phyloP scores from a whole-genome alignment of 2,888 invertebrate species.

The Acleris laterana region DNA sequence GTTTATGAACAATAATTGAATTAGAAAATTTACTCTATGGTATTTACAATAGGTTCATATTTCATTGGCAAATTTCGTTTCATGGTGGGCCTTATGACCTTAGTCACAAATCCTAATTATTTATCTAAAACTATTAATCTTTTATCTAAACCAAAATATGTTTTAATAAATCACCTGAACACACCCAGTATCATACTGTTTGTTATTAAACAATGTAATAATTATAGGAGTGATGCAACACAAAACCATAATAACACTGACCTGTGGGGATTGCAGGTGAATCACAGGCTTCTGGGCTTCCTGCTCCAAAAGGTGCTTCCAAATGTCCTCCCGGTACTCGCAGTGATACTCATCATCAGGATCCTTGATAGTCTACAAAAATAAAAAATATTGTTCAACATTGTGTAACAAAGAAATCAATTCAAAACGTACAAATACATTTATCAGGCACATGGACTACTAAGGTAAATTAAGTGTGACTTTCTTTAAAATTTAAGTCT shows the following conservation, averaged over 20 bases:
- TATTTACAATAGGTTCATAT: no score
- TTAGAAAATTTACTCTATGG: no score
- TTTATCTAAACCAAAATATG: no score
- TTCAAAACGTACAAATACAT: conserved; percentile 1
- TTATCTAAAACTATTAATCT: background rate
- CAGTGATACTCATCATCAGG: conserved; percentile 71
- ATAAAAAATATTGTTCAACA: conserved; percentile 38
- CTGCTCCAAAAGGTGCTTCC: conserved; percentile 72
- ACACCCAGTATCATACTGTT: background rate
- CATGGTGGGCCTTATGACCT: no score
- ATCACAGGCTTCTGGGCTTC: conserved; percentile 71
- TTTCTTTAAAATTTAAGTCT: conserved; percentile 37
- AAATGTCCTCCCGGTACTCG: conserved; percentile 75
- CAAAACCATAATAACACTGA: conserved; percentile 43
- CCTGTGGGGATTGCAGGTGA: conserved; percentile 80
- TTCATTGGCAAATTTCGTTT: no score
- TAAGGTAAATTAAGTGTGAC: conserved; percentile 51
- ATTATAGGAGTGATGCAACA: conserved; percentile 19
- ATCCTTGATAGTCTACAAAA: conserved; percentile 56
- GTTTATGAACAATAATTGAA: no score
- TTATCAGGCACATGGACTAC: conserved; percentile 36
- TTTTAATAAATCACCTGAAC: no score
- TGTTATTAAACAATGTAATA: conserved; percentile 31
- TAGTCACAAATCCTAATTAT: background rate
- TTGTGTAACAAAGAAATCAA: conserved; percentile 45